A percentile compares a stretch with the other conserved stretches of the same genome.
These are phyloP conservation scores for Thaumatotibia leucotreta DNA, from an alignment of 1,140 invertebrate genomes.

Conservation along the genomic window DNA sequence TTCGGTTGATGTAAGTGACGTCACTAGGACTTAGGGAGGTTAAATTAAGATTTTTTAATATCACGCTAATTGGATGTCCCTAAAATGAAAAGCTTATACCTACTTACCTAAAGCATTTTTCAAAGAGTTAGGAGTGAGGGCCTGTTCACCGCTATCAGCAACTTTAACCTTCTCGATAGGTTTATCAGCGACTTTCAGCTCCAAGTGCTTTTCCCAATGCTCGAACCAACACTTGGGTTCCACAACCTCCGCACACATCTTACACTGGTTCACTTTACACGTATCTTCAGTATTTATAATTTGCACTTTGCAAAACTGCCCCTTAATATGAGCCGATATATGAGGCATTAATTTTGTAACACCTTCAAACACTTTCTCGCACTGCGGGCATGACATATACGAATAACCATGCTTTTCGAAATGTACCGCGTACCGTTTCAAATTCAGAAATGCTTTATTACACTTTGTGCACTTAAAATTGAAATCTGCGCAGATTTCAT, in stretches of 20 bases:
- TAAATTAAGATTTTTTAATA: no score
- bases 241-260: constrained; percentile 5
- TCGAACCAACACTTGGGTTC: background rate
- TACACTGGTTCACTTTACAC: constrained; percentile 16
- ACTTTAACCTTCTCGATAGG: background rate
- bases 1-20: no score
- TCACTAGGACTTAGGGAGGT: no score
- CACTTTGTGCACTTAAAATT: background rate
- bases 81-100: no score
- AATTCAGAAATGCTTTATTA: background rate
- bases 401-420: background rate
- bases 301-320: constrained; percentile 3
- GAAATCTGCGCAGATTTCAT: background rate
- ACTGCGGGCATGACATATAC: constrained; percentile 1
- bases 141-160: background rate
- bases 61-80: no score
- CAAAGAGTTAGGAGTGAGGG: background rate
- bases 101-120: background rate
- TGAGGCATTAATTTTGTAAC: background rate
- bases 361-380: background rate
- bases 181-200: background rate
- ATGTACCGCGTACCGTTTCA: background rate
- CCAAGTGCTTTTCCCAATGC: constrained; percentile 26
- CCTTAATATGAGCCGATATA: constrained; percentile 11
- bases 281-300: background rate